A percentile compares a stretch with the other conserved stretches of the same genome.
Evolutionary conservation across 2,113 vertebrate species (phyloP).

Genomic region (Sorex fumeus): DNA sequence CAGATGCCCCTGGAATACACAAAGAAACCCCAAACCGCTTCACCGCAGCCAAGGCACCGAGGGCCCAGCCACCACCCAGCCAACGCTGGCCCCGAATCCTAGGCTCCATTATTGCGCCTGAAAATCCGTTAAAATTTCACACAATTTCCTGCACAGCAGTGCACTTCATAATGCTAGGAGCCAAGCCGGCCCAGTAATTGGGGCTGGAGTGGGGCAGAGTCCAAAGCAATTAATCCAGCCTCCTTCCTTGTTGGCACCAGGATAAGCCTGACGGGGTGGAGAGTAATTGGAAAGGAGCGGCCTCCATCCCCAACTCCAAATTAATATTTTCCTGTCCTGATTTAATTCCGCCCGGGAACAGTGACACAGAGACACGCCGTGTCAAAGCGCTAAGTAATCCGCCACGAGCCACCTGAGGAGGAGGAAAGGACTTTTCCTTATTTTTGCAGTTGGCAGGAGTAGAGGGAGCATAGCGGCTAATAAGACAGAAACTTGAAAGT

Average conservation of each 20-base stretch:
- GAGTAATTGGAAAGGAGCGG: slow-evolving; percentile 98
- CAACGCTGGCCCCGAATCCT: slow-evolving; percentile 86
- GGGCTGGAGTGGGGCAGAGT: slow-evolving; percentile 98
- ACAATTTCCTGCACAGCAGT: slow-evolving; percentile 99
- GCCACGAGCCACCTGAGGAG: slow-evolving; percentile 89
- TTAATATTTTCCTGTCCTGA: slow-evolving; percentile 98
- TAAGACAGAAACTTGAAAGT: slow-evolving; percentile 47
- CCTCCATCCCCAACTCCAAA: slow-evolving; percentile 97
- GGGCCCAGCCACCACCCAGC: slow-evolving; percentile 84
- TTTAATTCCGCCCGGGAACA: slow-evolving; percentile 94
- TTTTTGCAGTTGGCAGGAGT: slow-evolving; percentile 26
- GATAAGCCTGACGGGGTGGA: slow-evolving; percentile 96
- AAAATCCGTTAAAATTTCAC: slow-evolving; percentile 98
- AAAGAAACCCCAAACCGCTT: slow-evolving; percentile 89
- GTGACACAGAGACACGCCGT: slow-evolving; percentile 90
- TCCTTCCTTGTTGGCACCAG: slow-evolving; percentile 97
- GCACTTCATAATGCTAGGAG: slow-evolving; percentile 95
- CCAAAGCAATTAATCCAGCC: slow-evolving; percentile 99
- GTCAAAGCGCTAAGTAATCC: slow-evolving; percentile 92
- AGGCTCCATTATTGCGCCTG: slow-evolving; percentile 93
- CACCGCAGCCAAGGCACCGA: slow-evolving; percentile 87
- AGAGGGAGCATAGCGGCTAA: slow-evolving; percentile 1
- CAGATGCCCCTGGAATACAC: slow-evolving; percentile 90
- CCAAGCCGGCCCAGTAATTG: slow-evolving; percentile 99
- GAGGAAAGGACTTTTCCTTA: slow-evolving; percentile 75